A percentile compares a stretch with the other conserved stretches of the same genome.
These are phyloP conservation scores for Isoperla grammatica DNA, from an alignment of 2,888 invertebrate species.

Conservation along the genomic window DNA sequence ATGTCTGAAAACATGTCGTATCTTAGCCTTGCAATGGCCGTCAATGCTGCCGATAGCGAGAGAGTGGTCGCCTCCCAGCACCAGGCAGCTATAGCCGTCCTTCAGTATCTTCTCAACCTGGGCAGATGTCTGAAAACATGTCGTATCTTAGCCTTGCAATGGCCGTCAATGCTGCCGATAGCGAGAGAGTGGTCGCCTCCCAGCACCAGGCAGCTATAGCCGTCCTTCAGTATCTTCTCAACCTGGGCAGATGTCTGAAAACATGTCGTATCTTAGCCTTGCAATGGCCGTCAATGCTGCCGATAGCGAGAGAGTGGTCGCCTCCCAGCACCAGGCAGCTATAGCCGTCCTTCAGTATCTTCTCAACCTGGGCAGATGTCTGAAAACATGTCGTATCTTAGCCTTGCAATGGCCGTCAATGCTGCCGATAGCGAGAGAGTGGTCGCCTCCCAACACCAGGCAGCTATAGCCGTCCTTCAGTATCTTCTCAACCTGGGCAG, in stretches of 20 bases:
- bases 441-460: conserved; percentile 84
- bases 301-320: conserved; percentile 84
- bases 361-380: conserved; percentile 54
- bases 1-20: conserved; percentile 42
- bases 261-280: conserved; percentile 44
- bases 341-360: conserved; percentile 58
- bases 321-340: conserved; percentile 77
- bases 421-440: conserved; percentile 79
- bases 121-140: conserved; percentile 49
- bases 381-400: too few relatives aligned
- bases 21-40: conserved; percentile 55
- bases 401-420: conserved; percentile 63
- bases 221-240: conserved; percentile 56
- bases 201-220: conserved; percentile 63
- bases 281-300: conserved; percentile 71
- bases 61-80: conserved; percentile 88
- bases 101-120: conserved; percentile 56
- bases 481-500: conserved; percentile 56
- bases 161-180: conserved; percentile 76
- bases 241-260: conserved; percentile 53
- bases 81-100: conserved; percentile 62
- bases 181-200: conserved; percentile 91
- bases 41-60: conserved; percentile 78
- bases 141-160: conserved; percentile 47
- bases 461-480: conserved; percentile 59